Evolutionary conservation across 2,113 vertebrate species (phyloP), one percentile per base, ranked within the genome.

Genomic region (Tragelaphus imberbis): DNA sequence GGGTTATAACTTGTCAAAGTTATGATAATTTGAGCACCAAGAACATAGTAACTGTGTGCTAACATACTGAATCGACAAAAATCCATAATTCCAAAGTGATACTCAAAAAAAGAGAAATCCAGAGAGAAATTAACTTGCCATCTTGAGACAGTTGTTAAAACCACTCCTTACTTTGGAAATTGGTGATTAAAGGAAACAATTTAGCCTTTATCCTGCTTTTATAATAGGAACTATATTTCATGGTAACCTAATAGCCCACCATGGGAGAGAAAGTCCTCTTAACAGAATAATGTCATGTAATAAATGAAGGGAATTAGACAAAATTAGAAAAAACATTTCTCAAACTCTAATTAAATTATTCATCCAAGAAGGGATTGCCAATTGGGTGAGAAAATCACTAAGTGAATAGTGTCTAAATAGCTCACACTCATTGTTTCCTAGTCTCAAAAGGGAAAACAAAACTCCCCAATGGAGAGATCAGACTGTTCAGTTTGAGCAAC

Each of bases 371-470:
- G 30, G 30, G 47, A 85, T 44, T 86, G 61, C 21, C 36, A 63
- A 6, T 33, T 68, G n/a, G 21, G 27, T 88, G 51, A 91, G 68
- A 91, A 91, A 88, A 88, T 80, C 65, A 93, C 61, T 84, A 65
- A 90, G 61, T 84, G 51, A 94, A 49, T 36, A 88, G 33, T 88
- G 56, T 77, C 77, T 80, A 85, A 75, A 6, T 30, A 86, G 86
- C 6, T 15, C 40, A 80, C 3, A 53, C 5, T 91, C 36, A 88
- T 81, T 93, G 33, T 84, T 95, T 65, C 36, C 53, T 80, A 91
- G 5, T 91, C 71, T 91, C 65, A 59, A 81, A 93, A 81, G 86
- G 65, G n/a, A 95, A 95, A 88, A 90, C 17, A 84, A 80, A 97
- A 77, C 25, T 96, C 44, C 47, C 28, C 63, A 90, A 9, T 44